Evolutionary conservation across 2,888 invertebrate genomes (phyloP), one percentile per base, ranked within the genome.

Genomic region (Apoderus coryli): DNA sequence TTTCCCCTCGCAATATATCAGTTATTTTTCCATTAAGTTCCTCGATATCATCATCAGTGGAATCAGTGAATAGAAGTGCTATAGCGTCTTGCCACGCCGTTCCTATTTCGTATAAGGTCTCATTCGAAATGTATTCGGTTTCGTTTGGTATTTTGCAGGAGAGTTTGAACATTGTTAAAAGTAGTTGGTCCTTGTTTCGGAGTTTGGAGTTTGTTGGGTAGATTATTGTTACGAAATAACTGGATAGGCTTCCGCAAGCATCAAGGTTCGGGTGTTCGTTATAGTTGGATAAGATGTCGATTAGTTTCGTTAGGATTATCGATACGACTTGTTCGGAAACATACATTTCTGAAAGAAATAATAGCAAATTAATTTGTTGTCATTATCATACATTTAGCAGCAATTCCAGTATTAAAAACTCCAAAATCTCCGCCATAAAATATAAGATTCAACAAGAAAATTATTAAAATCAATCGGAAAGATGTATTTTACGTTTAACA

Each of bases 31-130:
- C 33, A 1, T 38, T 30, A 9, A 49, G 25, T 2, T 22, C 15
- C 7, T 30, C 19, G 23, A 41, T 37, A 2, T 47, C 40, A 9
- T 38, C 29, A 22, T 39, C 37, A 4, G 31, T 25, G 14, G 48
- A 32, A 26, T 35, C 41, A 32, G 35, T 46, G 29, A 34, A 38
- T 34, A 42, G 42, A 22, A 38, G 35, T 2, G 57, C 55, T 3
- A 68, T 40, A 4, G 62, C 61, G 50, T 68, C 69, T 45, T 65
- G 67, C 69, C 71, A 70, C 22, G 69, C 62, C 10, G 65, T 61
- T 11, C 61, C 64, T 22, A 64, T 55, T 52, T 70, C 71, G 59
- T 61, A 59, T 41, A 69, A 53, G 7, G 69, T 66, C 38, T 66
- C 68, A 33, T 54, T 37, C 2, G 59, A 52, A 31, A 65, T 33